Evolutionary conservation across 2,888 invertebrate species (phyloP).

Genomic region (Acleris cristana): DNA sequence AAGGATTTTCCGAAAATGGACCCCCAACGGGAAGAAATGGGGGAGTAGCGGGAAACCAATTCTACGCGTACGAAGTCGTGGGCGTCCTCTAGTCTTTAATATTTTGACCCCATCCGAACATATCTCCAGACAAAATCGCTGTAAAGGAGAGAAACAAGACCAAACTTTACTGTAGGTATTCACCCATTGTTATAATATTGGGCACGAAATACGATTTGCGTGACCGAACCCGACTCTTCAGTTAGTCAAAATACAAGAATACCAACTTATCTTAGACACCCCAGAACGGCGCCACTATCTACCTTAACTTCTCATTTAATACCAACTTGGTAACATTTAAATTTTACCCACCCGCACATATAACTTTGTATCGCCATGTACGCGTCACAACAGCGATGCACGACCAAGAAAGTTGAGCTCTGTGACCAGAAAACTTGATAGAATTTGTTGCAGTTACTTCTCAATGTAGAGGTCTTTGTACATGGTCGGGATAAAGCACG

Average conservation of each 20-base stretch:
- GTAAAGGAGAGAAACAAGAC: too few species aligned
- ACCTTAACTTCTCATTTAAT: neutral
- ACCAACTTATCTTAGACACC: constrained; percentile 13
- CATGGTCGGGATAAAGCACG: constrained; percentile 39
- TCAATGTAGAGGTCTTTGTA: constrained; percentile 7
- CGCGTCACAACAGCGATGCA: constrained; percentile 11
- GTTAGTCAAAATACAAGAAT: constrained; percentile 54
- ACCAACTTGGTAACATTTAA: neutral
- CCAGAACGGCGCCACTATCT: neutral
- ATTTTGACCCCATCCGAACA: too few species aligned
- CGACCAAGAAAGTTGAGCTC: constrained; percentile 3
- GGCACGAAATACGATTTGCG: constrained; percentile 62
- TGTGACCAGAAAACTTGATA: constrained; percentile 2
- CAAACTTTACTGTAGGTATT: neutral
- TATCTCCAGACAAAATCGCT: too few species aligned
- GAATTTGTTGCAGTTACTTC: constrained; percentile 8
- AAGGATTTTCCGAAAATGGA: too few species aligned
- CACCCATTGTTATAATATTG: constrained; percentile 58
- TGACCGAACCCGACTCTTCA: constrained; percentile 51
- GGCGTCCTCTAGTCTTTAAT: too few species aligned
- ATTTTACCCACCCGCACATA: constrained; percentile 15
- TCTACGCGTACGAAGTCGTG: too few species aligned
- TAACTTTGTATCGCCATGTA: constrained; percentile 39
- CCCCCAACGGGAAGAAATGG: too few species aligned
- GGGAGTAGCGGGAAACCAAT: too few species aligned